Evolutionary conservation across 2,797 vertebrate species (phyloP).

Genomic region (Ptychobarbus kaznakovi): DNA sequence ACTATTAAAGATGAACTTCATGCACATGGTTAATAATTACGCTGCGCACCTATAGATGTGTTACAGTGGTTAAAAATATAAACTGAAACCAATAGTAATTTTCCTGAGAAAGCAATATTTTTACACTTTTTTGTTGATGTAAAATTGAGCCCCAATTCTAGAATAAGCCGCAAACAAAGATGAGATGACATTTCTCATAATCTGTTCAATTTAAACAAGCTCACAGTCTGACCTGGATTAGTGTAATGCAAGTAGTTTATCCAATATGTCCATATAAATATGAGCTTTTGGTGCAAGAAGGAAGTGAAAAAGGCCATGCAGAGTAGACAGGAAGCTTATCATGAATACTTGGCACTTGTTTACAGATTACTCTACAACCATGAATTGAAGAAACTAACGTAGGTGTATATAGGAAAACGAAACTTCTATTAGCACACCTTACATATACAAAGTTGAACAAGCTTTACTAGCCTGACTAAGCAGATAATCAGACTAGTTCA

Average conservation of each 20-base stretch:
- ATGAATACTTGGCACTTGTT: constrained; percentile 18
- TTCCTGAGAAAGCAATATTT: not conserved
- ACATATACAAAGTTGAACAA: constrained; percentile 6
- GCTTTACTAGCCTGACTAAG: not conserved
- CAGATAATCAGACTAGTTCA: not conserved
- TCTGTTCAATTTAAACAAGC: not conserved
- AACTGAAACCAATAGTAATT: not conserved
- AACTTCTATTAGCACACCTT: not conserved
- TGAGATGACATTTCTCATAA: not conserved
- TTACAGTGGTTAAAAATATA: not conserved
- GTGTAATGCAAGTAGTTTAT: not conserved
- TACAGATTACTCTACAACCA: constrained; percentile 24
- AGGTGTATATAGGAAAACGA: constrained; percentile 27
- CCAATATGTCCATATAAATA: not conserved
- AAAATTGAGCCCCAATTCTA: not conserved
- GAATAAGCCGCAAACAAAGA: not conserved
- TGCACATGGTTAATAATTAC: not conserved
- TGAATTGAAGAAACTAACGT: not conserved
- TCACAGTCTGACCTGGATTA: not conserved
- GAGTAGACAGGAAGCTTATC: constrained; percentile 10
- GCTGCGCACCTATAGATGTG: not conserved
- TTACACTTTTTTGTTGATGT: not conserved
- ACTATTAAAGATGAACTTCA: not conserved
- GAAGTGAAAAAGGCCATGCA: constrained; percentile 9
- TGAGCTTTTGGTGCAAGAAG: not conserved